Conservation (phyloP, 2,113 vertebrate species). For the Melanerpes formicivorus region DNA sequence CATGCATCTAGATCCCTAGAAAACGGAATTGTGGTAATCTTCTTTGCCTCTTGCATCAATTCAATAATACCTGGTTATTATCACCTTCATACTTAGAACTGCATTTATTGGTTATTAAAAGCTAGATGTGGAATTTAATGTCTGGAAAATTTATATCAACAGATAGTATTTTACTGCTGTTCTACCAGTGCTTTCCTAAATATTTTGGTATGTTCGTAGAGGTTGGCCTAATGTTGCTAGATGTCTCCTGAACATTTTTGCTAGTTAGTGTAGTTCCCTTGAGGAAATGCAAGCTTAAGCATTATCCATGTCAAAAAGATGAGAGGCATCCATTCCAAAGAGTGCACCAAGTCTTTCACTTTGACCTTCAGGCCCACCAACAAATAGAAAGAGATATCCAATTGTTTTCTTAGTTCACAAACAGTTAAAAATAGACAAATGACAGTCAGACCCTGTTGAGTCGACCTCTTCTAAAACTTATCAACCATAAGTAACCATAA, state of each 20-base stretch:
- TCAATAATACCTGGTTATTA: not conserved
- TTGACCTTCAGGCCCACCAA: not conserved
- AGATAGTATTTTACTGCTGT: not conserved
- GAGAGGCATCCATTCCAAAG: not conserved
- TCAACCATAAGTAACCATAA: not conserved
- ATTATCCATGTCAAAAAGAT: not conserved
- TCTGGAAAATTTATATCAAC: not conserved
- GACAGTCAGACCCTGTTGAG: not conserved
- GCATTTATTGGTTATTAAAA: not conserved
- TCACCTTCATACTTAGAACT: not conserved
- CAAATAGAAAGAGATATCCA: not conserved
- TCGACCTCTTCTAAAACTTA: not conserved
- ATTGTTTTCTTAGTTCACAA: not conserved
- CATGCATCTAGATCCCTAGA: not conserved
- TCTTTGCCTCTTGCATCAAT: not conserved
- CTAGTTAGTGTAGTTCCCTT: not conserved
- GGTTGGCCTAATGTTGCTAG: not conserved
- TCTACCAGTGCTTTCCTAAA: not conserved
- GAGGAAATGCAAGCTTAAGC: not conserved
- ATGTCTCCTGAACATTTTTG: not conserved
- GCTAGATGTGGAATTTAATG: not conserved
- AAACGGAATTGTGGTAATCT: not conserved
- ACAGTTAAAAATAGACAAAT: not conserved
- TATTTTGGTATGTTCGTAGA: not conserved
- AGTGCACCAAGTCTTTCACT: not conserved